phyloP scores from a whole-genome alignment of 1,140 invertebrate genomes.

The Procambarus virginalis region DNA sequence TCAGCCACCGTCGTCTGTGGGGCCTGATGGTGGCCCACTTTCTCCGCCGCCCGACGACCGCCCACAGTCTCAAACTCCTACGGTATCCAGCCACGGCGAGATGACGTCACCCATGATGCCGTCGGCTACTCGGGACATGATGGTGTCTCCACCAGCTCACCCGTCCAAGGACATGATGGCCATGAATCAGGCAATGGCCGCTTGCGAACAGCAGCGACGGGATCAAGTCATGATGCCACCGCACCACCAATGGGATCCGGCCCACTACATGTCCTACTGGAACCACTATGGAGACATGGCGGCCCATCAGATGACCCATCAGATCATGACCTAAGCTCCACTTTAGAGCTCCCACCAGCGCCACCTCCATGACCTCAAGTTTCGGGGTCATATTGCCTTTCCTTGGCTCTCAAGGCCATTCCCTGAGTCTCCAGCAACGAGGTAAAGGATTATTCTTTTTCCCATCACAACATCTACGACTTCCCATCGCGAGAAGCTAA shows the following conservation, averaged over 20 bases:
- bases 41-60: constrained; percentile 60
- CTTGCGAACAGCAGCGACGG: constrained; percentile 50
- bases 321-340: constrained; percentile 62
- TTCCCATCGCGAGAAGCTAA: constrained; percentile 23
- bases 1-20: constrained; percentile 48
- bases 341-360: not conserved
- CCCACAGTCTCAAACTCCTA: constrained; percentile 60
- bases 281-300: constrained; percentile 65
- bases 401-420: not conserved
- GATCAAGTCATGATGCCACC: constrained; percentile 41
- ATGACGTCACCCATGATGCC: constrained; percentile 51
- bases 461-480: constrained; percentile 10
- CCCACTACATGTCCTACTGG: constrained; percentile 65
- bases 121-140: constrained; percentile 20
- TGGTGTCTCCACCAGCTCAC: constrained; percentile 44
- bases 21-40: constrained; percentile 52
- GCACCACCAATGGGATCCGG: constrained; percentile 58
- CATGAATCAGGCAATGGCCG: constrained; percentile 46
- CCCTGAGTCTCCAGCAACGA: not conserved
- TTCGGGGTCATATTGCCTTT: not conserved
- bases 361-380: not conserved
- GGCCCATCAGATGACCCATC: constrained; percentile 64
- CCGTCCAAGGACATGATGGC: constrained; percentile 62
- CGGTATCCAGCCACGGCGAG: constrained; percentile 43
- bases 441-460: not conserved